phyloP scores from a whole-genome alignment of 2,888 invertebrate genomes.

The Argyresthia albistria region DNA sequence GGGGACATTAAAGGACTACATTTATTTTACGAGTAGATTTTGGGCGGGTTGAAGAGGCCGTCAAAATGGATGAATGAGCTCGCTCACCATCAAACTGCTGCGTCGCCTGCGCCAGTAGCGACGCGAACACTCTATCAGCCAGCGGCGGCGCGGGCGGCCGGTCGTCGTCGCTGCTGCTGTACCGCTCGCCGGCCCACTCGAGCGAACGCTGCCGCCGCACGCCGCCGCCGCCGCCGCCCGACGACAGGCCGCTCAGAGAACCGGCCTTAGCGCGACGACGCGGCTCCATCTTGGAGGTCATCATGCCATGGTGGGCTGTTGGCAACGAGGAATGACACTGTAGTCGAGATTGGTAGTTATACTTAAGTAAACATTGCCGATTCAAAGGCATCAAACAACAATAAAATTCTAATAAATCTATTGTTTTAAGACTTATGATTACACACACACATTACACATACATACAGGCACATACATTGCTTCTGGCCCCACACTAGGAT shows the following conservation, averaged over 20 bases:
- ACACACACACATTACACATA: too few relatives aligned
- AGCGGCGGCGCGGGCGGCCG: slow-evolving; percentile 63
- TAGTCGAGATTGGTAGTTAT: too few relatives aligned
- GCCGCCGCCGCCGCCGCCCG: slow-evolving; percentile 21
- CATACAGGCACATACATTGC: too few relatives aligned
- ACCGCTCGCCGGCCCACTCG: slow-evolving; percentile 71
- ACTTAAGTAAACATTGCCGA: too few relatives aligned
- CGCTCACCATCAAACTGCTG: slow-evolving; percentile 67
- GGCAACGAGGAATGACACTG: neutral
- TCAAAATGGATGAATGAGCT: slow-evolving; percentile 10
- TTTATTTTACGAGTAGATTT: too few relatives aligned
- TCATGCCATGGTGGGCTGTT: slow-evolving; percentile 51
- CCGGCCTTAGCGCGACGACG: slow-evolving; percentile 44
- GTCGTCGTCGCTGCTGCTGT: slow-evolving; percentile 68
- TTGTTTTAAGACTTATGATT: too few relatives aligned
- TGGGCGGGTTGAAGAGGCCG: too few relatives aligned
- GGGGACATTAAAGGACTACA: too few relatives aligned
- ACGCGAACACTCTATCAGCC: slow-evolving; percentile 66
- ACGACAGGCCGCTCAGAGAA: slow-evolving; percentile 14
- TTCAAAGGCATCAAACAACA: too few relatives aligned
- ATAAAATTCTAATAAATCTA: too few relatives aligned
- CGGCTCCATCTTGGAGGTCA: slow-evolving; percentile 22
- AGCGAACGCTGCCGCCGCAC: slow-evolving; percentile 71
- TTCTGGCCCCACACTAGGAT: too few relatives aligned
- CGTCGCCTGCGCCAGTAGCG: slow-evolving; percentile 65